Conservation (phyloP, 2,113 vertebrate species). For the Neopipo cinnamomea region DNA sequence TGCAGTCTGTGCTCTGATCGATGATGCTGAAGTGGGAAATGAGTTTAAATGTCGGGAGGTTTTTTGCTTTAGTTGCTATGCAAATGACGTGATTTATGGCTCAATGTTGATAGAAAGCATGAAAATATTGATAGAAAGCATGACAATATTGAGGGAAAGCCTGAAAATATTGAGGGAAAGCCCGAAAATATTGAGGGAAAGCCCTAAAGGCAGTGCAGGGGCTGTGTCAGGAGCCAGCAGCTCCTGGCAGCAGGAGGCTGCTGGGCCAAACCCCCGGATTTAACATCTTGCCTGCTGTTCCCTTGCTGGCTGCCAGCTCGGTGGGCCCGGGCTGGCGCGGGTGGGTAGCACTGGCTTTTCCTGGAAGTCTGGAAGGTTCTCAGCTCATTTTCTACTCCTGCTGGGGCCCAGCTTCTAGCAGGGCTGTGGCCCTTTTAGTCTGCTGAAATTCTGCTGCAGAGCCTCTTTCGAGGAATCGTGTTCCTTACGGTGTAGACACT, state of each 20-base stretch:
- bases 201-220: background rate
- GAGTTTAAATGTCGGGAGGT: background rate
- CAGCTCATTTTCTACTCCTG: background rate
- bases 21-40: background rate
- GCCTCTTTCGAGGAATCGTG: background rate
- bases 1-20: background rate
- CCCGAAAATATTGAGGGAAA: background rate
- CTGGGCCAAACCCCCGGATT: background rate
- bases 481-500: background rate
- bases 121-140: background rate
- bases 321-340: background rate
- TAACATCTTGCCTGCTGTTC: background rate
- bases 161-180: background rate
- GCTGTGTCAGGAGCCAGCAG: background rate
- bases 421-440: background rate
- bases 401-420: background rate
- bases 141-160: background rate
- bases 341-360: background rate
- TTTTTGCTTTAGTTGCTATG: background rate
- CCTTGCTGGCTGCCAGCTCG: background rate
- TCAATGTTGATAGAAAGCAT: background rate
- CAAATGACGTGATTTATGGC: background rate
- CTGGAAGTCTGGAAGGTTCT: slow-evolving; percentile 1
- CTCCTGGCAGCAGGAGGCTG: background rate
- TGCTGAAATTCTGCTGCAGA: background rate